These are phyloP conservation scores for Drosophila rellima DNA, from an alignment of 2,888 invertebrate species.

Conservation along the genomic window DNA sequence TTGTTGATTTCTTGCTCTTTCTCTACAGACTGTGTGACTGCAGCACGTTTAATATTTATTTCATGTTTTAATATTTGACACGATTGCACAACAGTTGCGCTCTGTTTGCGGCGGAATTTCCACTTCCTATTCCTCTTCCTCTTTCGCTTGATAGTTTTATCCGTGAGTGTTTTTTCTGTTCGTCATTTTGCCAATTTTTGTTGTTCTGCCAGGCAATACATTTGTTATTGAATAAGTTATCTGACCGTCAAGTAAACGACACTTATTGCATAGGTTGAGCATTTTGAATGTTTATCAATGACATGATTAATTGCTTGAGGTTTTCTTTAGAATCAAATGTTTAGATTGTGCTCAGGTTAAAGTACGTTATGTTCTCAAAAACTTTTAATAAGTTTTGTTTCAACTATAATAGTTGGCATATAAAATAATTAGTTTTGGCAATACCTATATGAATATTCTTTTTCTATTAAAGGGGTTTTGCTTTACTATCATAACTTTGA, in stretches of 20 bases:
- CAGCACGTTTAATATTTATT: conserved; percentile 78
- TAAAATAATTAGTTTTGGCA: too few relatives aligned
- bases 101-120: conserved; percentile 25
- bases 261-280: conserved; percentile 37
- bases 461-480: too few relatives aligned
- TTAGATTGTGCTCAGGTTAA: background rate
- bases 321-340: background rate
- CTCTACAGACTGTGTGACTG: conserved; percentile 32
- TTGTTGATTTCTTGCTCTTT: conserved; percentile 13
- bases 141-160: conserved; percentile 7
- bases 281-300: conserved; percentile 6
- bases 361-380: too few relatives aligned
- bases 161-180: conserved; percentile 40
- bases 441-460: too few relatives aligned
- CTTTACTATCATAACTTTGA: background rate
- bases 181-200: conserved; percentile 39
- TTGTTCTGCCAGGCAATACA: conserved; percentile 35
- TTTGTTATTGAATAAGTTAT: conserved; percentile 72
- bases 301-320: conserved; percentile 7
- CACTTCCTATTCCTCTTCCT: background rate
- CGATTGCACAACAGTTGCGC: conserved; percentile 72
- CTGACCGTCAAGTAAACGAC: conserved; percentile 45
- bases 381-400: too few relatives aligned
- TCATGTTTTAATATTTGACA: conserved; percentile 83
- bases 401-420: too few relatives aligned